Conservation (phyloP, 2,888 invertebrate species). For the Abrostola tripartita region DNA sequence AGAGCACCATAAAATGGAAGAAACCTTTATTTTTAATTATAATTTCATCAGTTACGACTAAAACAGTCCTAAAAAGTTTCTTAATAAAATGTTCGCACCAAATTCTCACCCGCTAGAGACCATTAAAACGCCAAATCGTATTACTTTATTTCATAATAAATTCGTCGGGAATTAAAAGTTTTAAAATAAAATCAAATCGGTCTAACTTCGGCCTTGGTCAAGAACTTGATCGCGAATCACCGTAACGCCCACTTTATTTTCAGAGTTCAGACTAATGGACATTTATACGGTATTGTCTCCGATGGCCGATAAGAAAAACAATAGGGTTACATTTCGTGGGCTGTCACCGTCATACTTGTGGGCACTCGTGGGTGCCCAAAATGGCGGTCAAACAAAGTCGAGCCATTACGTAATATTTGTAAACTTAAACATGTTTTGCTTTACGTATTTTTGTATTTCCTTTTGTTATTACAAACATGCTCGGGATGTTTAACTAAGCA, state of each 20-base stretch:
- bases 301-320: slow-evolving; percentile 56
- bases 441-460: slow-evolving; percentile 3
- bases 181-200: slow-evolving; percentile 21
- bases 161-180: background rate
- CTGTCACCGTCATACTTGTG: slow-evolving; percentile 31
- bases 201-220: slow-evolving; percentile 57
- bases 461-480: background rate
- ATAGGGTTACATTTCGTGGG: slow-evolving; percentile 49
- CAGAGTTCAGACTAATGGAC: slow-evolving; percentile 35
- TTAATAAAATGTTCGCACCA: too few species aligned
- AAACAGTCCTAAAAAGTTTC: too few species aligned
- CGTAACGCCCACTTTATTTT: slow-evolving; percentile 53
- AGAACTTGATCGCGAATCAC: slow-evolving; percentile 55
- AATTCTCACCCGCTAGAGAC: too few species aligned
- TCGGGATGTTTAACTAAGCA: slow-evolving; percentile 1
- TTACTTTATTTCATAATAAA: too few species aligned
- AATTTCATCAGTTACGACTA: too few species aligned
- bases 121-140: too few species aligned
- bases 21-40: too few species aligned
- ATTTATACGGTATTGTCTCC: slow-evolving; percentile 35
- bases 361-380: slow-evolving; percentile 23
- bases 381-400: slow-evolving; percentile 38
- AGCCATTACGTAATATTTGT: slow-evolving; percentile 9
- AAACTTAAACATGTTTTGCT: background rate
- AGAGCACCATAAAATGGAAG: too few species aligned